Evolutionary conservation across 2,888 invertebrate species (phyloP), one percentile per base, ranked within the genome.

Genomic region (Heliconius sara): DNA sequence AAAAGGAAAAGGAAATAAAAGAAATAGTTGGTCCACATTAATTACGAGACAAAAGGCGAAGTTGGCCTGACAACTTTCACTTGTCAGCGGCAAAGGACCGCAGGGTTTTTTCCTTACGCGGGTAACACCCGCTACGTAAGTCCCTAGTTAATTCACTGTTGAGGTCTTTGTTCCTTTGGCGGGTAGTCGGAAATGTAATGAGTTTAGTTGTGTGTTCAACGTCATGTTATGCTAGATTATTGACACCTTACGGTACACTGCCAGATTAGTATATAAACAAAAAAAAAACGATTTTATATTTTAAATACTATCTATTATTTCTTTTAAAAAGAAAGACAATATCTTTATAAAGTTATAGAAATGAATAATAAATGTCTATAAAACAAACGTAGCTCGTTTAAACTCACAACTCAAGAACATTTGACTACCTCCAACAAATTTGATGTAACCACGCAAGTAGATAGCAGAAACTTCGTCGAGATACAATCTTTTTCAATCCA

Each of bases 11-110:
- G 60, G 5, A 85, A 86, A 88, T 87, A 88, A 84, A 86, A 85
- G 84, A 84, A 84, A 84, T 84, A 85, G 88, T 89, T 88, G 87
- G 84, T 88, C 89, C 88, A 91, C 92, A 91, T 93, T 92, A 92
- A 93, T 93, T 92, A 92, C 89, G 78, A 67, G 63, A 81, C 82
- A 82, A 80, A 80, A 79, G 77, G 75, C 72, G 57, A 79, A 79
- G 76, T 80, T 77, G 43, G 75, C 67, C 57, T 68, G 75, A 79
- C 80, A 80, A 80, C 82, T 78, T 77, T 73, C 34, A 74, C 80
- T 75, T 80, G 79, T 80, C 80, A 82, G 75, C 52, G 63, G 75
- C 70, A 75, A 74, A 72, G 72, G 71, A 30, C 74, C 77, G 52
- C 77, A 25, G 80, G 79, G 77, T 75, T 82, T 81, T 81, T 80